Evolutionary conservation across 2,888 invertebrate species (phyloP).

Genomic region (Macaria liturata): DNA sequence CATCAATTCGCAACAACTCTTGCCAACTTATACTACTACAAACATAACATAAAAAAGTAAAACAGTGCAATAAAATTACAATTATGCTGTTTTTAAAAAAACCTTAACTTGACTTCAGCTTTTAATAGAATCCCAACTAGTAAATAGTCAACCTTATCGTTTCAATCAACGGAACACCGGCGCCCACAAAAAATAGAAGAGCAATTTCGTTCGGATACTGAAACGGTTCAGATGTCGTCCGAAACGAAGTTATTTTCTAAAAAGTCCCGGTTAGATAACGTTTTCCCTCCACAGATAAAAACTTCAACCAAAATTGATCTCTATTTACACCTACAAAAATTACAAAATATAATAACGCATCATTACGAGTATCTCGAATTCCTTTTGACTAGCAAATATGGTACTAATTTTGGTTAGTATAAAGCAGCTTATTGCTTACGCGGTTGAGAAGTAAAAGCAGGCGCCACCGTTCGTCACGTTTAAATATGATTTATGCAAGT

Average conservation of each 20-base stretch:
- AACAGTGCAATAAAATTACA: too few relatives aligned
- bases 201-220: conserved; percentile 36
- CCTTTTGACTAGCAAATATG: conserved; percentile 35
- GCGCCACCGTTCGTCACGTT: conserved; percentile 73
- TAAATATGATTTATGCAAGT: conserved; percentile 83
- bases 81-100: too few relatives aligned
- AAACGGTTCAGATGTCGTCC: conserved; percentile 43
- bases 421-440: conserved; percentile 49
- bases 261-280: conserved; percentile 53
- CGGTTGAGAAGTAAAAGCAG: conserved; percentile 40
- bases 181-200: conserved; percentile 26
- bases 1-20: too few relatives aligned
- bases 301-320: conserved; percentile 21
- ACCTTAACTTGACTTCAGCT: too few relatives aligned
- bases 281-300: conserved; percentile 21
- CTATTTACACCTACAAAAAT: background rate
- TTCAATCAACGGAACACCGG: conserved; percentile 26
- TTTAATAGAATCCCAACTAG: background rate
- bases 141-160: conserved; percentile 23
- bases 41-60: too few relatives aligned
- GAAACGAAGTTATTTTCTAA: conserved; percentile 52
- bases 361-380: conserved; percentile 8
- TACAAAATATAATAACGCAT: background rate
- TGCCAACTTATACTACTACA: too few relatives aligned
- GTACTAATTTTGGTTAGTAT: conserved; percentile 38